A percentile compares a stretch with the other conserved stretches of the same genome.
phyloP scores from a whole-genome alignment of 2,888 invertebrate species.

The Phyllotreta striolata region DNA sequence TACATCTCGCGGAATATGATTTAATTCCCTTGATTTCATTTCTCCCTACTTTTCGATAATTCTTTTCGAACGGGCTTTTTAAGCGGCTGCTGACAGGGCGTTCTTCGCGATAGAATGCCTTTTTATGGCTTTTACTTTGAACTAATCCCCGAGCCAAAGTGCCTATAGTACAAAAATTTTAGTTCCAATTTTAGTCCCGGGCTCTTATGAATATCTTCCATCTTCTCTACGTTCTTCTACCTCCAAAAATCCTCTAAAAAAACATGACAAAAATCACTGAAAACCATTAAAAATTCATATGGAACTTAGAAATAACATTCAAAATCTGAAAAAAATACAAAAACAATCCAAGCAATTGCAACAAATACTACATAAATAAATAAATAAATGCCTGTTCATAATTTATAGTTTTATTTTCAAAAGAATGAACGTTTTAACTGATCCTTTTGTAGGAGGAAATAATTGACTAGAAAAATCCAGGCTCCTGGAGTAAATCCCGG shows the following conservation, averaged over 20 bases:
- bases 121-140: not conserved
- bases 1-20: conserved; percentile 28
- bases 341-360: too few relatives aligned
- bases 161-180: too few relatives aligned
- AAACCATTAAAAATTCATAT: not conserved
- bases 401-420: not conserved
- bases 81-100: conserved; percentile 21
- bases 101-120: conserved; percentile 19
- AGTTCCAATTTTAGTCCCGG: too few relatives aligned
- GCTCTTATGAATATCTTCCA: not conserved
- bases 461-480: not conserved
- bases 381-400: too few relatives aligned
- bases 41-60: conserved; percentile 7
- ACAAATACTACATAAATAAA: too few relatives aligned
- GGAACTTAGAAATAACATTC: not conserved
- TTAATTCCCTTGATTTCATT: conserved; percentile 26
- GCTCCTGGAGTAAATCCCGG: conserved; percentile 13
- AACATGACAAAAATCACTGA: too few relatives aligned
- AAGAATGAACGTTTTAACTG: too few relatives aligned
- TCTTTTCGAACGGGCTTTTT: conserved; percentile 21
- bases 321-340: not conserved
- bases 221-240: too few relatives aligned
- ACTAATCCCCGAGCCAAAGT: too few relatives aligned
- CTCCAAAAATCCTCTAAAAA: too few relatives aligned
- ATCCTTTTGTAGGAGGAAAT: too few relatives aligned